Evolutionary conservation across 1,140 invertebrate species (phyloP), one percentile per base, ranked within the genome.

Genomic region (Hermetia illucens): DNA sequence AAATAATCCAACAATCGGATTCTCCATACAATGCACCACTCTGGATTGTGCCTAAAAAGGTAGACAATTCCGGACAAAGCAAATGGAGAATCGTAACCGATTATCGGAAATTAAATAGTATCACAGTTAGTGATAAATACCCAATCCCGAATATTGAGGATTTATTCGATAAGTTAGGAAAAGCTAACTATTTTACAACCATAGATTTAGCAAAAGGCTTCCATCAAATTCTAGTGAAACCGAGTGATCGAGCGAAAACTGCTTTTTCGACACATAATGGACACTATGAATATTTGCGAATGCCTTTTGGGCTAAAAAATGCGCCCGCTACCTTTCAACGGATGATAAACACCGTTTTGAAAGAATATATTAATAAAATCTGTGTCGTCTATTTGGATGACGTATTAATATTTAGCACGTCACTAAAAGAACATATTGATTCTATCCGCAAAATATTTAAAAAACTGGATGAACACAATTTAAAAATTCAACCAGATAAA

Each of bases 161-260:
- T 16, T 49, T 58, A 32, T 46, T 74, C 22, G 57, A 66, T 40
- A 55, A 55, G 41, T 42, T 70, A 33, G 49, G 52, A 9, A 59
- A 61, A 31, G 49, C 53, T 17, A 53, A 55, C 20, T 63, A 58
- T 39, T 69, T 69, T 39, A 46, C 54, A 5, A 56, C 55, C 1
- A 33, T 70, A 13, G 65, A 72, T 52, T 40, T 67, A 6, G 49
- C 48, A 4, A 49, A 47, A 21, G 69, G 68, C 3, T 72, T 64
- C 44, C 64, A 64, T 46, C 68, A 75, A 50, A 56, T 72, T 4
- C 43, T 53, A 34, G 48, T 74, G 3, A 47, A 59, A 4, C 27
- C 42, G 18, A 22, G 39, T 0, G 51, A 54, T 32, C 54, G 45
- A 5, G 43, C 52, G 6, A 71, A 69, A 51, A 72, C 66, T 0